Conservation (phyloP, 2,888 invertebrate genomes). For the Yponomeuta sedellus region DNA sequence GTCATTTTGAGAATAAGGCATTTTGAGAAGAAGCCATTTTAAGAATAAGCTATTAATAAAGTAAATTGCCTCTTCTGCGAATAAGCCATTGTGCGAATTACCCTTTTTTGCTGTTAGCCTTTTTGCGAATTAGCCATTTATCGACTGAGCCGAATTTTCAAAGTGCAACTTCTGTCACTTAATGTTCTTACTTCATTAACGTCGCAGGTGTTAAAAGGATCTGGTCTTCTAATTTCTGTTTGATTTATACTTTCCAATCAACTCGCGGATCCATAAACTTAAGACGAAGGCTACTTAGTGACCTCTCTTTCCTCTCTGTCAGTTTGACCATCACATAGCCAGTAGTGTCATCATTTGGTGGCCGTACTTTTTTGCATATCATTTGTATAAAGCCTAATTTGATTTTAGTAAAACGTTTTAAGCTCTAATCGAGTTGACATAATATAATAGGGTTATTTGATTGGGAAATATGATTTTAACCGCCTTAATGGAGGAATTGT, state of each 20-base stretch:
- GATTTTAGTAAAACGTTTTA: not conserved
- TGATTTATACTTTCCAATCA: not conserved
- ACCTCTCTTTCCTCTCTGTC: not conserved
- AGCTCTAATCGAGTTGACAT: not conserved
- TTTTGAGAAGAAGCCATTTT: too few species aligned
- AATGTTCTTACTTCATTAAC: not conserved
- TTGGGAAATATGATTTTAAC: not conserved
- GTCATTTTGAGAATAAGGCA: too few species aligned
- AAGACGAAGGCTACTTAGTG: not conserved
- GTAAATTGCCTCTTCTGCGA: too few species aligned
- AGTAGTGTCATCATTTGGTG: not conserved
- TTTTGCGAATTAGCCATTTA: too few species aligned
- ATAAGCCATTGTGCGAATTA: too few species aligned
- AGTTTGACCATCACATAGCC: not conserved
- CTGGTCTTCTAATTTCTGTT: not conserved
- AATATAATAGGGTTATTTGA: not conserved
- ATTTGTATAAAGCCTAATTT: not conserved
- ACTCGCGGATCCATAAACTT: not conserved
- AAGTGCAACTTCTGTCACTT: too few species aligned
- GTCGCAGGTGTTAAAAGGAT: constrained; percentile 10
- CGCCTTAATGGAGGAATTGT: not conserved
- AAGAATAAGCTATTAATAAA: too few species aligned
- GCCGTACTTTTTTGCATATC: not conserved
- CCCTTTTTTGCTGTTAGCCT: too few species aligned
- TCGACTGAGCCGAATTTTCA: too few species aligned